phyloP scores from a whole-genome alignment of 1,140 invertebrate species.

The Drosophila repletoides region DNA sequence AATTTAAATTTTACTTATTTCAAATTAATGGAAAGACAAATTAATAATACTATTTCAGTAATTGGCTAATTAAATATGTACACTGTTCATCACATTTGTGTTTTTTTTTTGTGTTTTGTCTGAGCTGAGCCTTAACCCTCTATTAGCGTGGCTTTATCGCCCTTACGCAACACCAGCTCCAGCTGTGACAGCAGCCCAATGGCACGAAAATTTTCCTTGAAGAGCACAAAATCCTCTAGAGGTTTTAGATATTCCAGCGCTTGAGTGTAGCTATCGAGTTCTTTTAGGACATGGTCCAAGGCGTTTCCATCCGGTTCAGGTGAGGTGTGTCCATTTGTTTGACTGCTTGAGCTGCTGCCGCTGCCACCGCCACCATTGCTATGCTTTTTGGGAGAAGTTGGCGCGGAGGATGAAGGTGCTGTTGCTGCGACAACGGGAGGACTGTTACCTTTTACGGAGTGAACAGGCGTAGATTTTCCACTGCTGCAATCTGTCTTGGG shows the following conservation, averaged over 20 bases:
- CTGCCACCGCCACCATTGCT: not conserved
- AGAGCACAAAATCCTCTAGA: slow-evolving; percentile 75
- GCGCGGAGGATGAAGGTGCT: slow-evolving; percentile 15
- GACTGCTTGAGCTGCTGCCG: slow-evolving; percentile 19
- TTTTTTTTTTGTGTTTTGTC: slow-evolving; percentile 48
- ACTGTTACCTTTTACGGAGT: slow-evolving; percentile 41
- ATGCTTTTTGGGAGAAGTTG: slow-evolving; percentile 53
- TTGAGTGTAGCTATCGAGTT: slow-evolving; percentile 67
- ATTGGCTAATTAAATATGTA: slow-evolving; percentile 52
- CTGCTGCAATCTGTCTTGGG: slow-evolving; percentile 51
- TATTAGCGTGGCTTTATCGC: slow-evolving; percentile 62
- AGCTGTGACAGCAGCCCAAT: slow-evolving; percentile 74
- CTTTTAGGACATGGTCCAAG: slow-evolving; percentile 34
- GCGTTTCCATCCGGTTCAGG: slow-evolving; percentile 39
- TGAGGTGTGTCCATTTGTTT: slow-evolving; percentile 57
- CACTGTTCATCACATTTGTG: slow-evolving; percentile 73
- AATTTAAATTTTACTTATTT: slow-evolving; percentile 13
- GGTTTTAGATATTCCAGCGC: slow-evolving; percentile 75
- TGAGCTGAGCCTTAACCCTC: slow-evolving; percentile 38
- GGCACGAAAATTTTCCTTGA: slow-evolving; percentile 77
- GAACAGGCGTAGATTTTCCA: slow-evolving; percentile 59
- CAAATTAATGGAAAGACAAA: slow-evolving; percentile 32
- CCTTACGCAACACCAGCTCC: slow-evolving; percentile 69
- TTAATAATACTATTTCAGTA: slow-evolving; percentile 64
- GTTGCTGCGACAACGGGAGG: slow-evolving; percentile 30